Conservation (phyloP, 2,797 vertebrate species). For the Anguilla obscura region DNA sequence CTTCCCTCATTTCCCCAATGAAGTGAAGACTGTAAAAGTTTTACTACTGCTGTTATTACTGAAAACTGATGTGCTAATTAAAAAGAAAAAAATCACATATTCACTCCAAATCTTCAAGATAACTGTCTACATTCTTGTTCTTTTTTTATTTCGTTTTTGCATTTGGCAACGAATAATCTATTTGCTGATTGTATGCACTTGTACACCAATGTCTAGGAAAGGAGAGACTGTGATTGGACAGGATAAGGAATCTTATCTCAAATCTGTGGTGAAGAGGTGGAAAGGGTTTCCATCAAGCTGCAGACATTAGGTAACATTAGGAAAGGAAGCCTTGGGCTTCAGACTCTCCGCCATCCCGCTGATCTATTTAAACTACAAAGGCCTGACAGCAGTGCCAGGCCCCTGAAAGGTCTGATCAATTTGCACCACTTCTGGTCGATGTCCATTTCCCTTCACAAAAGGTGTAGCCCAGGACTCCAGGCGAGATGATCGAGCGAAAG, state of each 20-base stretch:
- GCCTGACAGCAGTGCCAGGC: not conserved
- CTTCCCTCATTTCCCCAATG: not conserved
- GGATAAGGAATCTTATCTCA: not conserved
- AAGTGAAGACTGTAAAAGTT: not conserved
- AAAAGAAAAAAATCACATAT: not conserved
- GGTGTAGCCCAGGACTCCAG: not conserved
- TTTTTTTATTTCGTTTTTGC: not conserved
- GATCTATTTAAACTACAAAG: constrained; percentile 2
- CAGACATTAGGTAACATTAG: not conserved
- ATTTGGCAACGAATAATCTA: not conserved
- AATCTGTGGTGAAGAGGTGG: not conserved
- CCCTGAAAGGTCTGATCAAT: constrained; percentile 16
- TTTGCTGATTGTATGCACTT: no score
- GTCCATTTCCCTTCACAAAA: not conserved
- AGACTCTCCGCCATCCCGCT: not conserved
- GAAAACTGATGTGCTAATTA: not conserved
- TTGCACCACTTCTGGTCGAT: not conserved
- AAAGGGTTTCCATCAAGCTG: constrained; percentile 14
- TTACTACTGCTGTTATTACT: not conserved
- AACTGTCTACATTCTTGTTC: not conserved
- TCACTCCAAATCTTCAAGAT: not conserved
- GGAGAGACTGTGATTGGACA: not conserved
- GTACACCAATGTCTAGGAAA: not conserved
- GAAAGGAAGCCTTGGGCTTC: constrained; percentile 8
- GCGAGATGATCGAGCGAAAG: not conserved